phyloP scores from a whole-genome alignment of 2,797 vertebrate species.

The Micromesistius poutassou region DNA sequence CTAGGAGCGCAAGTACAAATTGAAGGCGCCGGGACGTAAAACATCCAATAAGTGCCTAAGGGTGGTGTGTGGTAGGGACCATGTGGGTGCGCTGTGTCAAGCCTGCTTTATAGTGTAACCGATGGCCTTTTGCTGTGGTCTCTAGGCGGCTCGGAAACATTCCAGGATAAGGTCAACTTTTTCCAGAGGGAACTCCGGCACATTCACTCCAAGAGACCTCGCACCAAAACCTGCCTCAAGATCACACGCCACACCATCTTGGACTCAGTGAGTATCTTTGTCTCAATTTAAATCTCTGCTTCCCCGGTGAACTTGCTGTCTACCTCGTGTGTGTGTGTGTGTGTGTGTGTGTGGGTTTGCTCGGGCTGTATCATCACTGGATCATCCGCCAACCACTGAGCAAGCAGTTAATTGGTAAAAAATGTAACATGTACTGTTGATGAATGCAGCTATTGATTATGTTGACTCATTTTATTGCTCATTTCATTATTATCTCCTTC shows the following conservation, averaged over 20 bases:
- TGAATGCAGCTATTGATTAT: neutral
- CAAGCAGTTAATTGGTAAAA: neutral
- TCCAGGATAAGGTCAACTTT: constrained; percentile 98
- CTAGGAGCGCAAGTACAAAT: too few species aligned
- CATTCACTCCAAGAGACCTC: constrained; percentile 91
- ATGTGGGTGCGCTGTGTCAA: neutral
- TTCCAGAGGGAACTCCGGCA: constrained; percentile 95
- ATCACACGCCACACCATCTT: constrained; percentile 86
- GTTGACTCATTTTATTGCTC: neutral
- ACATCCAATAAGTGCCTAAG: too few species aligned
- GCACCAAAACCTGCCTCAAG: constrained; percentile 93
- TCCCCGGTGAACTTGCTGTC: neutral
- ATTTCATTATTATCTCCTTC: neutral
- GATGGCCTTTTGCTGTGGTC: constrained; percentile 9
- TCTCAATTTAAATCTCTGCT: neutral
- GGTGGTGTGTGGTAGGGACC: too few species aligned
- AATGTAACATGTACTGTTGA: neutral
- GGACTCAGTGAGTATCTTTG: constrained; percentile 83
- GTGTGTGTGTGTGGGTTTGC: neutral
- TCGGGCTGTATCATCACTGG: neutral
- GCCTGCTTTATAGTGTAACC: neutral
- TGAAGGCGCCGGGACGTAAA: too few species aligned
- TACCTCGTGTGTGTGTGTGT: neutral
- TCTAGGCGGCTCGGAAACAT: constrained; percentile 95
- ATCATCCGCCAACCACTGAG: neutral